These are phyloP conservation scores for Anthonomus grandis DNA, from an alignment of 1,140 invertebrate genomes.

Conservation along the genomic window DNA sequence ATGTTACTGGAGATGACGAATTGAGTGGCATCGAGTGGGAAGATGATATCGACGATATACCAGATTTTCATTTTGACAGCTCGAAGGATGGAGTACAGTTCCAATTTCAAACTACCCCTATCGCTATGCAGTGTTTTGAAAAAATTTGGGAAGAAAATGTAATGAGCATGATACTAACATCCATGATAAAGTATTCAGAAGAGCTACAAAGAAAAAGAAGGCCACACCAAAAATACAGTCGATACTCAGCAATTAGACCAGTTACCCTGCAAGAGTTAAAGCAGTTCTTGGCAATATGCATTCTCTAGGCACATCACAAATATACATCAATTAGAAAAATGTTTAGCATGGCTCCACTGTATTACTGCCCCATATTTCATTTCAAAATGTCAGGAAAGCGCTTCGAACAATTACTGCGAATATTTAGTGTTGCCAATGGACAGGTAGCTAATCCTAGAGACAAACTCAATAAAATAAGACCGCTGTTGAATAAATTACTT, in stretches of 20 bases:
- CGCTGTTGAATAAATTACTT: not conserved
- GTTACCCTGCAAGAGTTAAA: conserved; percentile 5
- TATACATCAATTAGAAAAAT: not conserved
- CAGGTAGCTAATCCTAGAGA: not conserved
- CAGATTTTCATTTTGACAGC: conserved; percentile 8
- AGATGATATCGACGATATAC: not conserved
- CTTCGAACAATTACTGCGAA: conserved; percentile 7
- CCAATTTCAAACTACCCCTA: conserved; percentile 3
- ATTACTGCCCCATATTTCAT: conserved; percentile 7
- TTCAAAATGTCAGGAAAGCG: conserved; percentile 1
- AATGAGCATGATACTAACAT: conserved; percentile 2
- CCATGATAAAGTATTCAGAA: conserved; percentile 1
- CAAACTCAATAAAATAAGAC: conserved; percentile 10
- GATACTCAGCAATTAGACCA: not conserved
- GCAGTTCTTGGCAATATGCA: conserved; percentile 5
- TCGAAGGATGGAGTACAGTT: not conserved
- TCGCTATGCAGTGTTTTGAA: not conserved
- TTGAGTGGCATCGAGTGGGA: conserved; percentile 4
- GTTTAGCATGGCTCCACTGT: conserved; percentile 2
- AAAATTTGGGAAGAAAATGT: conserved; percentile 3
- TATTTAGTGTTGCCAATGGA: not conserved
- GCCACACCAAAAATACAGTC: not conserved
- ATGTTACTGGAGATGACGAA: conserved; percentile 8
- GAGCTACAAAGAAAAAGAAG: too few species aligned
- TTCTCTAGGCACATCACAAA: conserved; percentile 3